Evolutionary conservation across 2,113 vertebrate species (phyloP), one percentile per base, ranked within the genome.

Genomic region (Salvelinus alpinus): DNA sequence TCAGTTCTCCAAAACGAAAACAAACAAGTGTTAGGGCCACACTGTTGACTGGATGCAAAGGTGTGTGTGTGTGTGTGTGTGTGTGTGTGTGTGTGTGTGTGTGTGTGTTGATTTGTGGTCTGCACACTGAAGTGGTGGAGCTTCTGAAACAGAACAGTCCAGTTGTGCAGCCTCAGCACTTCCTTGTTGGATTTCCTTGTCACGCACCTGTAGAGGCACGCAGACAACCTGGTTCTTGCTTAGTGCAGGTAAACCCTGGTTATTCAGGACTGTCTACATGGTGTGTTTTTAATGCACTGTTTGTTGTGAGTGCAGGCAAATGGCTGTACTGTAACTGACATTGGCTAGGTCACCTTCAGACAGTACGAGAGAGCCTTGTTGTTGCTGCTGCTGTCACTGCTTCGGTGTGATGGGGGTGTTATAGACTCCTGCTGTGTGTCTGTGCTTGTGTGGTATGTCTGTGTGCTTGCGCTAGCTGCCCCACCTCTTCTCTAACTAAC

Each of bases 161-260:
- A n/a, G 13, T 71, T 72, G 18, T 72, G 54, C 57, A 38, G 20
- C 71, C 71, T 60, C 71, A 60, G 20, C 20, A 38, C 24, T 20
- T 5, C 57, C 25, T 7, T 22, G 51, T 73, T 25, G 1, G 72
- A 64, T 64, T 59, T 64, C 72, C 54, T 72, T 73, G 72, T 64
- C 57, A 18, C 34, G 22, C 1, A 34, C 29, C 18, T n/a, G 38
- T 29, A 34, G 25, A 6, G 29, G 65, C 65, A 18, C 24, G 7
- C 65, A 18, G 70, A 54, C 70, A 22, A 24, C 20, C 60, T 73
- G 72, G 38, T 44, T 1, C 38, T 9, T 44, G 38, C 71, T 72
- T 22, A 70, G 34, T n/a, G 44, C 9, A 54, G 44, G 71, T 38
- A 60, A 29, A 62, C 62, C 27, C 22, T 27, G 27, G 4, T 14